These are phyloP conservation scores for Kryptopterus vitreolus DNA, from an alignment of 2,797 vertebrate species.

Conservation along the genomic window DNA sequence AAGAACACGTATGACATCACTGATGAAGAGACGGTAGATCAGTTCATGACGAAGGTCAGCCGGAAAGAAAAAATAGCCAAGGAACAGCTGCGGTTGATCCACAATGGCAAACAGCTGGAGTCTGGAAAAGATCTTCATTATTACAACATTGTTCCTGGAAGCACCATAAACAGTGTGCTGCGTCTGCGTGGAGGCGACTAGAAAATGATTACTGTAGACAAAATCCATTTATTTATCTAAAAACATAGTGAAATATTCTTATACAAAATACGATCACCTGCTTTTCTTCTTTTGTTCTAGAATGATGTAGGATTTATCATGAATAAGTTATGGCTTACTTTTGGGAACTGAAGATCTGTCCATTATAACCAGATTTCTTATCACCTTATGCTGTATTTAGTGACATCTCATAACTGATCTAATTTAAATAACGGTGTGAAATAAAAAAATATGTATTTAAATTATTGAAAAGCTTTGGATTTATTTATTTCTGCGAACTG, in stretches of 20 bases:
- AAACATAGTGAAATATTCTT: neutral
- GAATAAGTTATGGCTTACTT: no score
- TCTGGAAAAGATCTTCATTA: conserved; percentile 47
- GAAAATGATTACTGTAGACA: neutral
- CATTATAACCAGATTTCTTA: no score
- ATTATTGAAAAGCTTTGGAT: no score
- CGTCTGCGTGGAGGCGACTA: conserved; percentile 67
- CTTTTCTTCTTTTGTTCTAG: neutral
- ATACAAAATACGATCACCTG: neutral
- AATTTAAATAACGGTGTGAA: no score
- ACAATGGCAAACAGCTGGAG: conserved; percentile 54
- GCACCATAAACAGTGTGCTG: conserved; percentile 62
- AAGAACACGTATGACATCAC: conserved; percentile 56
- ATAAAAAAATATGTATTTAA: no score
- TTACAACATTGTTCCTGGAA: conserved; percentile 53
- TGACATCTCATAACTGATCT: no score
- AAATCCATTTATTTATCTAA: neutral
- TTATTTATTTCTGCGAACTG: no score
- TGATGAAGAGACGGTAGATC: conserved; percentile 52
- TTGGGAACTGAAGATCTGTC: no score
- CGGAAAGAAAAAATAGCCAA: conserved; percentile 47
- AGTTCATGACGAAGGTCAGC: conserved; percentile 60
- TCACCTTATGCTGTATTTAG: no score
- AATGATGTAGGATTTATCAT: neutral
- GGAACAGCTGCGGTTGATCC: conserved; percentile 69